Percentiles rank a stretch among this genome's conserved stretches.
These are phyloP conservation scores for Rhombomys opimus DNA, from an alignment of 2,113 vertebrate genomes.

Conservation along the genomic window DNA sequence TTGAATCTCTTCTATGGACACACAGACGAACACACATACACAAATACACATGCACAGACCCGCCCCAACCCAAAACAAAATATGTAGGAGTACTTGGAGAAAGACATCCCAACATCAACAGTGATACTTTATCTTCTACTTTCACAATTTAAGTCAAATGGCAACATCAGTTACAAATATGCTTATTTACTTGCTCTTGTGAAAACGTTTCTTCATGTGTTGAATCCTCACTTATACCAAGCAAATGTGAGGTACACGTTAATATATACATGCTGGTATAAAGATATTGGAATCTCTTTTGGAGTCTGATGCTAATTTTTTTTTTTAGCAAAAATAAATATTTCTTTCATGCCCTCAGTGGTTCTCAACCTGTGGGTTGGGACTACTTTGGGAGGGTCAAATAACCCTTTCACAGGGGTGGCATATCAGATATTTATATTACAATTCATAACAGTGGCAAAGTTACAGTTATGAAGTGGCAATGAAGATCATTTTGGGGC, in stretches of 20 bases:
- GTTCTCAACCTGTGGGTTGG: neutral
- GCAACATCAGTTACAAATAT: neutral
- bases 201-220: neutral
- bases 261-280: neutral
- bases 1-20: neutral
- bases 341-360: neutral
- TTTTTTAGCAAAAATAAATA: neutral
- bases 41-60: neutral
- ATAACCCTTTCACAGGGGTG: neutral
- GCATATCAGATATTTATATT: neutral
- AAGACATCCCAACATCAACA: neutral
- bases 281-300: neutral
- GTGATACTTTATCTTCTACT: neutral
- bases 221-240: neutral
- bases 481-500: neutral
- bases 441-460: neutral
- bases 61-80: neutral
- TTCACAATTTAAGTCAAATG: constrained; percentile 32
- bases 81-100: neutral
- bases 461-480: neutral
- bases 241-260: neutral
- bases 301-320: too few relatives aligned
- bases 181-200: neutral
- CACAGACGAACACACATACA: too few relatives aligned
- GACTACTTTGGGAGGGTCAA: neutral